Conservation (phyloP, 2,888 invertebrate species). For the Julus scandinavius region DNA sequence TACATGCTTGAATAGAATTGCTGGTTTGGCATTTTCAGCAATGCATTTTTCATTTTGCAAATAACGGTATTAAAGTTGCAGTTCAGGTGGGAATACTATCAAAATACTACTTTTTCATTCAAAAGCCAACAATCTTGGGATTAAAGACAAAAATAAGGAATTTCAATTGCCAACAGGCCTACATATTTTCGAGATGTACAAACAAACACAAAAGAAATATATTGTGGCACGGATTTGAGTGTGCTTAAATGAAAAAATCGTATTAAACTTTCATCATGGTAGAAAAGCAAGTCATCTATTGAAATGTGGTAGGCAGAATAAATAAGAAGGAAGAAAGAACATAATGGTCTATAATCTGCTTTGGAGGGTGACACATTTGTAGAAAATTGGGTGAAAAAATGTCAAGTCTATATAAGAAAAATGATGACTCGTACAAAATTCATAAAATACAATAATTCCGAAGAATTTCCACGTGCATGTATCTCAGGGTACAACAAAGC, state of each 20-base stretch:
- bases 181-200: not conserved
- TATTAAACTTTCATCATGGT: not conserved
- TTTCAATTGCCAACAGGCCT: not conserved
- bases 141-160: slow-evolving; percentile 33
- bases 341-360: not conserved
- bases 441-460: too few species aligned
- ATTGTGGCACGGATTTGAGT: not conserved
- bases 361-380: not conserved
- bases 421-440: not conserved
- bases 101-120: not conserved
- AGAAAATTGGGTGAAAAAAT: not conserved
- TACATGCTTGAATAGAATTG: slow-evolving; percentile 1
- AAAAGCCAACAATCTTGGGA: slow-evolving; percentile 25
- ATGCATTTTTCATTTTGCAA: slow-evolving; percentile 23
- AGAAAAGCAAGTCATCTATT: slow-evolving; percentile 25
- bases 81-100: slow-evolving; percentile 5
- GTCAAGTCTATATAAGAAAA: not conserved
- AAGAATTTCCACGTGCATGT: too few species aligned
- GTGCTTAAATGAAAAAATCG: slow-evolving; percentile 2
- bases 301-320: not conserved
- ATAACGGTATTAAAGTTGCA: slow-evolving; percentile 23
- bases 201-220: slow-evolving; percentile 18
- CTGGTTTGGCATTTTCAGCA: slow-evolving; percentile 33
- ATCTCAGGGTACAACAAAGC: too few species aligned
- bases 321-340: not conserved